Evolutionary conservation across 2,888 invertebrate genomes (phyloP), one percentile per base, ranked within the genome.

Genomic region (Neuroscelio doddi): DNA sequence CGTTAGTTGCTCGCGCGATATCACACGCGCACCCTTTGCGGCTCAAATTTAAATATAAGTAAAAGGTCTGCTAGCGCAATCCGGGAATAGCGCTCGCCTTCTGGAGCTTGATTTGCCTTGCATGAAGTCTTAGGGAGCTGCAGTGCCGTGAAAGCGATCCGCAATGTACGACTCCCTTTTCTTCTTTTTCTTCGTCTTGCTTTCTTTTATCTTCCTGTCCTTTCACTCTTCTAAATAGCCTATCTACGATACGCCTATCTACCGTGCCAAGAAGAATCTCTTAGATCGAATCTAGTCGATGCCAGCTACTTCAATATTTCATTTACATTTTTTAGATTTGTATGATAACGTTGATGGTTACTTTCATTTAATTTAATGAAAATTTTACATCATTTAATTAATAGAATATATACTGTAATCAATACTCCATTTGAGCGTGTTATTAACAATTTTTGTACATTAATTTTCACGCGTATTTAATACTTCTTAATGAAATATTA

Each of bases 91-190:
- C 73, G 63, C 72, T 75, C 73, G 74, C 75, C 73, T 78, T 76
- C 76, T 73, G 71, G 72, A 73, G 72, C 76, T 81, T 76, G 80
- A 84, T 83, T 82, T 83, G 81, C 83, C 84, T 84, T 84, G 82
- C 82, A 83, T 83, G 84, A 84, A 83, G 78, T 77, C 80, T 26
- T 76, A 73, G 71, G 72, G 68, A 63, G 64, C 66, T 56, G 52
- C 68, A 44, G 45, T 36, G 41, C 63, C 66, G 72, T 71, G 75
- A 76, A 77, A 75, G 75, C 75, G 74, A 74, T 77, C 68, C 70
- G 66, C 68, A 62, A 71, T 70, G 57, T 75, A 71, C 71, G 68
- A 64, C 58, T 64, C 62, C 44, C 57, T 57, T 61, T 61, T 61
- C 56, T 64, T 64, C 64, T 55, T 55, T 57, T 64, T 67, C 46